Evolutionary conservation across 2,113 vertebrate species (phyloP).

Genomic region (Heterochromis multidens): DNA sequence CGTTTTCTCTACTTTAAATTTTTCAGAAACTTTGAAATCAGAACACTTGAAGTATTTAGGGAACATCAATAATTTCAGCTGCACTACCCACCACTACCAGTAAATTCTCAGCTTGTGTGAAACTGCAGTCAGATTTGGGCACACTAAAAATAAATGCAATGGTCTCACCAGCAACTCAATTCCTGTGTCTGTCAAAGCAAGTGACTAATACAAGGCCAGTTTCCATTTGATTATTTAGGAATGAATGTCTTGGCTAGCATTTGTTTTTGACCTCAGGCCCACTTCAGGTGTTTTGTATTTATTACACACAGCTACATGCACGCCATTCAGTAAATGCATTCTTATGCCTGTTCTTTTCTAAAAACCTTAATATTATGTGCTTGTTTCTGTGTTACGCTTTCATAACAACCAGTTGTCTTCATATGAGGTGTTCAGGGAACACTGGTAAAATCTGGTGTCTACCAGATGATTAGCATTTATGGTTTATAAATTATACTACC

Average conservation of each 20-base stretch:
- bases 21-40: neutral
- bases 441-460: neutral
- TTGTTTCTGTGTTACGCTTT: neutral
- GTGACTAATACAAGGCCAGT: neutral
- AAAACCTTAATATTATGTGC: neutral
- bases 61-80: neutral
- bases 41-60: neutral
- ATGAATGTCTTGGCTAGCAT: neutral
- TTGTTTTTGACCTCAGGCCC: neutral
- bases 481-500: neutral
- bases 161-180: neutral
- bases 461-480: neutral
- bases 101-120: neutral
- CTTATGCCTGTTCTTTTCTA: neutral
- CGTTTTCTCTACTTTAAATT: neutral
- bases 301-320: neutral
- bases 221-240: neutral
- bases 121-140: neutral
- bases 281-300: neutral
- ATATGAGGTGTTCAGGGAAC: neutral
- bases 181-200: neutral
- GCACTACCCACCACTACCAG: neutral
- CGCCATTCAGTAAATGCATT: neutral
- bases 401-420: neutral
- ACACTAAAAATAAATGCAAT: neutral